These are phyloP conservation scores for Sebastes baramenuke DNA, from an alignment of 2,797 vertebrate genomes.

Conservation along the genomic window DNA sequence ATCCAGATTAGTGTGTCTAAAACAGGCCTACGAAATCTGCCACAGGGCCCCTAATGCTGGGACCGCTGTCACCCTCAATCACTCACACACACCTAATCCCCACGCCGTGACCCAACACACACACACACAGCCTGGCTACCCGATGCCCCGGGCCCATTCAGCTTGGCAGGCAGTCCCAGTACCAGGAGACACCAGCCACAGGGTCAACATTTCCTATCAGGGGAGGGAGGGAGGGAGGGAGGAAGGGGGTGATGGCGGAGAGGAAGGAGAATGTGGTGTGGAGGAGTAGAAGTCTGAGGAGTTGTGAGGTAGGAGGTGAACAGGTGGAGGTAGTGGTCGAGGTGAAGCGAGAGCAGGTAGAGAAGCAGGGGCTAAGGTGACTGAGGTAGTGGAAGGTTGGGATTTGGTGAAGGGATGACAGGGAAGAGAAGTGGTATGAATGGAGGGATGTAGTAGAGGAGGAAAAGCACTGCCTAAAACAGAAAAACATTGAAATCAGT, in stretches of 20 bases:
- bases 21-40: slow-evolving; percentile 84
- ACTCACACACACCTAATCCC: slow-evolving; percentile 84
- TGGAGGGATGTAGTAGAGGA: neutral
- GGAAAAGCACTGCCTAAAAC: neutral
- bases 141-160: slow-evolving; percentile 54
- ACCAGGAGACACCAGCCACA: slow-evolving; percentile 76
- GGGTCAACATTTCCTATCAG: slow-evolving; percentile 63
- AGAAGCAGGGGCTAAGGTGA: neutral
- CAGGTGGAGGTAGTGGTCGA: neutral
- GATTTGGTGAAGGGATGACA: no score
- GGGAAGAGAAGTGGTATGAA: neutral
- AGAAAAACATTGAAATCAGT: neutral
- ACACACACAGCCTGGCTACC: slow-evolving; percentile 30
- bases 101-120: slow-evolving; percentile 72
- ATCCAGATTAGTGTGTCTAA: slow-evolving; percentile 88
- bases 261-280: slow-evolving; percentile 1
- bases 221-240: neutral
- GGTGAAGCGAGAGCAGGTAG: neutral
- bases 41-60: slow-evolving; percentile 82
- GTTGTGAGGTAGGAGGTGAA: neutral
- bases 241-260: neutral
- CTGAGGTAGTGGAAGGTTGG: neutral
- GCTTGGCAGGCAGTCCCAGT: slow-evolving; percentile 63
- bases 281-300: neutral
- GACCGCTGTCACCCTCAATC: slow-evolving; percentile 85